Evolutionary conservation across 1,140 invertebrate genomes (phyloP).

Genomic region (Alviniconcha marisindica): DNA sequence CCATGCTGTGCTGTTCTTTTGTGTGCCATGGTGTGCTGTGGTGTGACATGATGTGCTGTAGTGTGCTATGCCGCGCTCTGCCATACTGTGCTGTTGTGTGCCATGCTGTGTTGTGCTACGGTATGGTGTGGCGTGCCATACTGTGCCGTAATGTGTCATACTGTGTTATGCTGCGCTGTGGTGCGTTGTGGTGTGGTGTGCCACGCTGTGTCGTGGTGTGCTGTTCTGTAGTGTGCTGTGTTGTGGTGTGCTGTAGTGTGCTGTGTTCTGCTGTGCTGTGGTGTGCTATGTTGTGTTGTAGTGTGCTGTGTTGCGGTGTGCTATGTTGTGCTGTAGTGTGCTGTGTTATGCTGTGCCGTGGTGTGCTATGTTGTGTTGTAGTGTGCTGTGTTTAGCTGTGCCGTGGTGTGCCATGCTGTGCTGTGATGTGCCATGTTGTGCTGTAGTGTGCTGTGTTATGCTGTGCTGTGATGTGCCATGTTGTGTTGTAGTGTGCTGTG

Average conservation of each 20-base stretch:
- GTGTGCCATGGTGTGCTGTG: background rate
- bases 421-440: background rate
- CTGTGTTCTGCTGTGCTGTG: conserved; percentile 34
- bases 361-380: background rate
- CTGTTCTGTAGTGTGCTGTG: conserved; percentile 44
- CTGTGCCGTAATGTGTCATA: background rate
- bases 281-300: background rate
- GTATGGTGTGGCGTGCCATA: background rate
- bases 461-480: background rate
- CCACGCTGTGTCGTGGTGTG: conserved; percentile 36
- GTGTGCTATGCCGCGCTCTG: background rate
- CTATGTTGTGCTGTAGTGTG: background rate
- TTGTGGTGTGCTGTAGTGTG: conserved; percentile 43
- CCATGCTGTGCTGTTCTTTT: background rate
- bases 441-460: background rate
- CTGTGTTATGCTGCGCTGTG: conserved; percentile 41
- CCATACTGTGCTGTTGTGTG: background rate
- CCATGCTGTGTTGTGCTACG: background rate
- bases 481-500: too few species aligned
- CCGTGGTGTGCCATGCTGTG: background rate
- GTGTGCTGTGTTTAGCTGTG: background rate
- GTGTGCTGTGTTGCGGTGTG: background rate
- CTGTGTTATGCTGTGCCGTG: background rate
- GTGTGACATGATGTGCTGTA: background rate
- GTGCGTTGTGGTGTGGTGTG: conserved; percentile 36